Evolutionary conservation across 2,797 vertebrate genomes (phyloP), one percentile per base, ranked within the genome.

Genomic region (Setipinna tenuifilis): DNA sequence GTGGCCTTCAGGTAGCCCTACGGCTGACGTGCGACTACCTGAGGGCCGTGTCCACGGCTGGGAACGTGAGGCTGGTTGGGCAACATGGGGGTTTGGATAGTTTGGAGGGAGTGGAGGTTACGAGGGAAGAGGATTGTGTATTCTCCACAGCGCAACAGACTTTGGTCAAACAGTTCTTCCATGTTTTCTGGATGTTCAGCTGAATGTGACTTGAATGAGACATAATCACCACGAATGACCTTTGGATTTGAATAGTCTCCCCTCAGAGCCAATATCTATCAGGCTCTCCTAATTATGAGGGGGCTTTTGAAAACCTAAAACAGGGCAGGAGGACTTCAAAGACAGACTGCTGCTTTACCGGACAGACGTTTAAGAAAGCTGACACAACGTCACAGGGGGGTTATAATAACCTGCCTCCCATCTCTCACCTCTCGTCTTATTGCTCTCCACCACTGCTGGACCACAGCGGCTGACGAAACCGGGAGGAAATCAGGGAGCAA

Each of bases 381-480:
- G 3, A 75, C 28, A 31, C 17, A 75, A 16, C 6, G 31, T 75
- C 16, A 7, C 16, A 0, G 16, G 6, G 25, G 14, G 11, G 25
- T 23, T 65, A 28, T 65, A 41, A 65, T 31, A 71, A 5, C 65
- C 28, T 25, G 10, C 10, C 10, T 2, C 14, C 2, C 17, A 25
- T 71, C 71, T 44, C 16, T 78, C 16, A 7, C 21, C 6, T 17
- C 31, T 78, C 71, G 19, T 44, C 68, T 7, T 28, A 16, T 23
- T 0, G 3, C 68, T 75, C 46, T 10, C 4, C 10, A 48, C 46
- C 46, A 75, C 31, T 75, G 68, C 68, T 75, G 68, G 71, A 78
- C 14, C 6, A 59, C 58, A 6, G 71, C 17, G 23, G n/a, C 65
- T 82, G 88, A 87, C n/a, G 16, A 85, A 54, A 61, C 14, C 46